Conservation (phyloP, 2,113 vertebrate species). For the Protobothrops flavoviridis region DNA sequence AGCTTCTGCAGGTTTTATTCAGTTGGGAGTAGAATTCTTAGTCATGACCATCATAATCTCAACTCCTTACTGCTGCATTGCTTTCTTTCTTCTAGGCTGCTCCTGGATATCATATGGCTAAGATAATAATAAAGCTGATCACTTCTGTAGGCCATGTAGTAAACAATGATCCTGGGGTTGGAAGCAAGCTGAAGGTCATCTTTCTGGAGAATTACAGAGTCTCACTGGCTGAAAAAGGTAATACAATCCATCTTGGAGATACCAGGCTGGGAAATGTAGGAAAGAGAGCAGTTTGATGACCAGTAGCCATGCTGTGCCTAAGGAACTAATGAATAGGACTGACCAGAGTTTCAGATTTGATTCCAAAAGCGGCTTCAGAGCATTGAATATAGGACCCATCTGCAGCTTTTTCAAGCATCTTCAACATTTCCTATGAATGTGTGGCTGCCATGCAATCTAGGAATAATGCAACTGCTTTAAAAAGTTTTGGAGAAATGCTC, state of each 20-base stretch:
- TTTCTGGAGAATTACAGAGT: slow-evolving; percentile 97
- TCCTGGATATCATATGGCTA: slow-evolving; percentile 96
- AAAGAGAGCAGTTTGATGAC: background rate
- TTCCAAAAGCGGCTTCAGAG: background rate
- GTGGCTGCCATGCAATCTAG: background rate
- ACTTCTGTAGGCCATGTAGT: slow-evolving; percentile 87
- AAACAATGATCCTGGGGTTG: slow-evolving; percentile 87
- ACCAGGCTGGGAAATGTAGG: background rate
- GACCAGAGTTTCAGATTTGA: background rate
- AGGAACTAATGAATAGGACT: background rate
- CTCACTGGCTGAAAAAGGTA: slow-evolving; percentile 95
- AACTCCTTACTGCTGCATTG: fast-evolving
- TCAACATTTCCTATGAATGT: background rate
- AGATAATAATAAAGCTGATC: slow-evolving; percentile 94
- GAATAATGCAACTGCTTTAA: background rate
- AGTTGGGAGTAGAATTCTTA: background rate
- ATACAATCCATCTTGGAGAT: background rate
- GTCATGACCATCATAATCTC: background rate
- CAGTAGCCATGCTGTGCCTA: background rate
- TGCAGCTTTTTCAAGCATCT: background rate
- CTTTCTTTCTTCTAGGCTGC: slow-evolving; percentile 79
- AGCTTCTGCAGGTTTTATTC: background rate
- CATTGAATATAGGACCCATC: background rate
- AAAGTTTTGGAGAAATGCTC: background rate
- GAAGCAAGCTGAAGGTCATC: slow-evolving; percentile 91